Percentiles rank a stretch among this genome's conserved stretches.
Conservation (phyloP, 2,888 invertebrate genomes). For the Eilema depressum region DNA sequence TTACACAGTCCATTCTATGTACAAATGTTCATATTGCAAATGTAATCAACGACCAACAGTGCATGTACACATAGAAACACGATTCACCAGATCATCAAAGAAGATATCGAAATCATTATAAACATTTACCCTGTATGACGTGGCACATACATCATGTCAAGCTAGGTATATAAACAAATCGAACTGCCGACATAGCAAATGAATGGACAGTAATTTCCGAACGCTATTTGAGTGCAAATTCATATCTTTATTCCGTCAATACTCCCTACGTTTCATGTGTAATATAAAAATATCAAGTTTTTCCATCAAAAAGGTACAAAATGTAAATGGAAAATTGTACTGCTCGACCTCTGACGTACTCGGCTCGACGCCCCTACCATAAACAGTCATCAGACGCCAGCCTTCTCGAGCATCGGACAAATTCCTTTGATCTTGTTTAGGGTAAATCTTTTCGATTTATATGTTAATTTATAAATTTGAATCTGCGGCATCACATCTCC, state of each 20-base stretch:
- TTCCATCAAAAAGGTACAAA: constrained; percentile 63
- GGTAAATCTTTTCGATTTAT: constrained; percentile 86
- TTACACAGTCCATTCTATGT: background rate
- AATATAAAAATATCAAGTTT: constrained; percentile 56
- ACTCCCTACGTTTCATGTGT: constrained; percentile 26
- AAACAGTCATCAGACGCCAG: constrained; percentile 77
- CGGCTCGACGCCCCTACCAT: constrained; percentile 62
- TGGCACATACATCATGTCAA: constrained; percentile 23
- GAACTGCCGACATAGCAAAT: constrained; percentile 12
- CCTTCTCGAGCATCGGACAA: constrained; percentile 75
- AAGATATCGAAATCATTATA: constrained; percentile 16
- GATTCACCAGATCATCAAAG: constrained; percentile 19
- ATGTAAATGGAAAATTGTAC: constrained; percentile 67
- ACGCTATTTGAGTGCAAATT: constrained; percentile 31
- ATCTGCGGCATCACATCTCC: constrained; percentile 72
- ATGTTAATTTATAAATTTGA: constrained; percentile 85
- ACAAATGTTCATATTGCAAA: constrained; percentile 9
- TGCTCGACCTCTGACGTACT: constrained; percentile 58
- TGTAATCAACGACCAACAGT: background rate
- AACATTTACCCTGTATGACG: constrained; percentile 10
- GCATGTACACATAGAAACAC: background rate
- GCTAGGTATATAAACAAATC: constrained; percentile 21
- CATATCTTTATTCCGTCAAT: constrained; percentile 30
- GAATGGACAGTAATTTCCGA: constrained; percentile 26
- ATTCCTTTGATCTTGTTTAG: constrained; percentile 85